Evolutionary conservation across 1,140 invertebrate genomes (phyloP).

Genomic region (Caenorhabditis brenneri): DNA sequence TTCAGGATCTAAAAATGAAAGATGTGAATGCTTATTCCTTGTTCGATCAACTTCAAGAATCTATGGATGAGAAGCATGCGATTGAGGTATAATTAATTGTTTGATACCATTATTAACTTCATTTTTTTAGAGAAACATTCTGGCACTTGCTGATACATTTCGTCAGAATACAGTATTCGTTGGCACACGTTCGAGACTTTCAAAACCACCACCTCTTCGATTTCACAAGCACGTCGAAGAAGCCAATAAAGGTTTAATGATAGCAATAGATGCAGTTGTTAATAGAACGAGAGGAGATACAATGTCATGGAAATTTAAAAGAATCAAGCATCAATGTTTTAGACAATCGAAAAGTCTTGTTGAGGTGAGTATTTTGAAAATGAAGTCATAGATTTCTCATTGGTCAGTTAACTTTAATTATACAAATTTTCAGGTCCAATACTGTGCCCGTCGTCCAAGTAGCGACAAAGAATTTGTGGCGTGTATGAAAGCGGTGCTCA

Average conservation of each 20-base stretch:
- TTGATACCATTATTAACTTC: background rate
- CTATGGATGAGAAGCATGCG: background rate
- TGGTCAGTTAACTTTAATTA: background rate
- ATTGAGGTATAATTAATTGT: background rate
- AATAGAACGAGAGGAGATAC: background rate
- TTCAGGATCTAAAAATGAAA: background rate
- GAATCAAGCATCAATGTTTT: constrained; percentile 5
- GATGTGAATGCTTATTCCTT: background rate
- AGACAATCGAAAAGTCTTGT: background rate
- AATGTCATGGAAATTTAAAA: constrained; percentile 28
- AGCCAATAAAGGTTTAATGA: background rate
- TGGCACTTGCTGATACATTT: background rate
- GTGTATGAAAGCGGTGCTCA: constrained; percentile 6
- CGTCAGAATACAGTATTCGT: background rate
- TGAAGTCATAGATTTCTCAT: background rate
- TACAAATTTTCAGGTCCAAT: constrained; percentile 4
- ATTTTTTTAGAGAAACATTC: background rate
- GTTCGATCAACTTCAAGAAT: background rate
- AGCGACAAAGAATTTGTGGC: background rate
- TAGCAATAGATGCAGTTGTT: constrained; percentile 3
- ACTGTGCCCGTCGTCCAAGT: background rate
- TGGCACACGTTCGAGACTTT: background rate
- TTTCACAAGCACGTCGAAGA: background rate
- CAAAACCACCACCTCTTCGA: background rate
- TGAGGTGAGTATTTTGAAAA: constrained; percentile 16